These are phyloP conservation scores for Mystacornis crossleyi DNA, from an alignment of 2,113 vertebrate genomes.

Conservation along the genomic window DNA sequence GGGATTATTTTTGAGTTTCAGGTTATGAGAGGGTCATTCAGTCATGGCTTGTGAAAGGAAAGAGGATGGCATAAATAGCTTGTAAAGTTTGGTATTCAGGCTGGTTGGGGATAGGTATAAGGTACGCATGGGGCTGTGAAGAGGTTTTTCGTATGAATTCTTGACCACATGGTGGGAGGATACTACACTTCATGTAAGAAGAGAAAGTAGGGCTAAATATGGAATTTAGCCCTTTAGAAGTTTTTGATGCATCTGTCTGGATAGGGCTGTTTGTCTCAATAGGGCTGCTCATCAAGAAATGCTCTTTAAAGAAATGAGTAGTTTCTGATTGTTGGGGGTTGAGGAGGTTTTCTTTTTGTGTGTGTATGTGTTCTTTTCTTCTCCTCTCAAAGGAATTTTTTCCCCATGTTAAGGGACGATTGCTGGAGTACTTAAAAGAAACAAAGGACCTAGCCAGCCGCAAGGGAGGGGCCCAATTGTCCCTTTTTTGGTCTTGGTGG, in stretches of 20 bases:
- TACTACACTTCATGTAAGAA: background rate
- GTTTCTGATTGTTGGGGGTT: too few relatives aligned
- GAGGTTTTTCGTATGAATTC: background rate
- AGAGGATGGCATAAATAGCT: background rate
- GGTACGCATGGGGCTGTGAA: accelerated
- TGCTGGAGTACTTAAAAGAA: too few relatives aligned
- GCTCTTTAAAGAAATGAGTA: background rate
- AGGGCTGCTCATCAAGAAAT: background rate
- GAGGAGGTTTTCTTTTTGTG: too few relatives aligned
- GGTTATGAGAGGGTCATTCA: background rate
- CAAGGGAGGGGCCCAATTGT: too few relatives aligned
- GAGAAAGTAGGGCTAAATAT: background rate
- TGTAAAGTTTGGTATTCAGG: background rate
- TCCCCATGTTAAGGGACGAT: too few relatives aligned
- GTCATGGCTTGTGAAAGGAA: background rate
- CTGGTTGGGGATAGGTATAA: background rate
- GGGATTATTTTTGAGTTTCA: background rate
- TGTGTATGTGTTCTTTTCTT: too few relatives aligned
- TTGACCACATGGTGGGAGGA: background rate
- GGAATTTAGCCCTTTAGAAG: background rate
- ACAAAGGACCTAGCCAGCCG: too few relatives aligned
- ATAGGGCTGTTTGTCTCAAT: background rate
- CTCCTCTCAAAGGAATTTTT: too few relatives aligned
- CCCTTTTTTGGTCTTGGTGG: too few relatives aligned
- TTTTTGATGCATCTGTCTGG: background rate